These are phyloP conservation scores for Troilus luridus DNA, from an alignment of 2,888 invertebrate genomes.

Conservation along the genomic window DNA sequence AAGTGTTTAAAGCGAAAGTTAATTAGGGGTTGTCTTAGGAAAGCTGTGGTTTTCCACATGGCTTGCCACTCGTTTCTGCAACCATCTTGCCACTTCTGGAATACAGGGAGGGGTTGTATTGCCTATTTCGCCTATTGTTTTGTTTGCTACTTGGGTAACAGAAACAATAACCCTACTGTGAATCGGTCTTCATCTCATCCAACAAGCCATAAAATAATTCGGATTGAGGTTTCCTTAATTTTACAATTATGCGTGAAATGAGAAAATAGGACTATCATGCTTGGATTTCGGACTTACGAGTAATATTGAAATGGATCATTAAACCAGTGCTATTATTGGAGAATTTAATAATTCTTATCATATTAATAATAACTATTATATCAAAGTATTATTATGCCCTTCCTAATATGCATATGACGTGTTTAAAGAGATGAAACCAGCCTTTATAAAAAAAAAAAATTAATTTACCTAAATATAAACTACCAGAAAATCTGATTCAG, in stretches of 20 bases:
- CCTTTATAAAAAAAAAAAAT: too few species aligned
- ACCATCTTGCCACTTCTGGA: neutral
- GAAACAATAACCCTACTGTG: neutral
- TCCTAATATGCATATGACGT: too few species aligned
- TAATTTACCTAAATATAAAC: too few species aligned
- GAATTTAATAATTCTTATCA: too few species aligned
- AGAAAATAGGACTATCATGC: neutral
- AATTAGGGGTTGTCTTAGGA: neutral
- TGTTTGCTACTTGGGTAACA: slow-evolving; percentile 9
- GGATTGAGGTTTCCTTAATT: neutral
- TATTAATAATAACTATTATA: too few species aligned
- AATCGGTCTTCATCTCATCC: neutral
- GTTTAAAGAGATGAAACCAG: too few species aligned
- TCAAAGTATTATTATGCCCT: too few species aligned
- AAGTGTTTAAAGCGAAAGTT: slow-evolving; percentile 5
- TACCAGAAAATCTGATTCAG: too few species aligned
- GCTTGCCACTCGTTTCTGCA: neutral
- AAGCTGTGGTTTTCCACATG: neutral
- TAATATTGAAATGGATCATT: too few species aligned
- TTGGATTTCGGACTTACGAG: neutral
- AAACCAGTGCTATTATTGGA: too few species aligned
- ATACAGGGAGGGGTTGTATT: neutral
- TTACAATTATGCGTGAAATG: neutral
- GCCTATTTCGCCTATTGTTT: neutral
- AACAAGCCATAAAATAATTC: neutral